Base-by-base conservation (phyloP, 2,113 vertebrate genomes). In the Scopus umbretta region DNA sequence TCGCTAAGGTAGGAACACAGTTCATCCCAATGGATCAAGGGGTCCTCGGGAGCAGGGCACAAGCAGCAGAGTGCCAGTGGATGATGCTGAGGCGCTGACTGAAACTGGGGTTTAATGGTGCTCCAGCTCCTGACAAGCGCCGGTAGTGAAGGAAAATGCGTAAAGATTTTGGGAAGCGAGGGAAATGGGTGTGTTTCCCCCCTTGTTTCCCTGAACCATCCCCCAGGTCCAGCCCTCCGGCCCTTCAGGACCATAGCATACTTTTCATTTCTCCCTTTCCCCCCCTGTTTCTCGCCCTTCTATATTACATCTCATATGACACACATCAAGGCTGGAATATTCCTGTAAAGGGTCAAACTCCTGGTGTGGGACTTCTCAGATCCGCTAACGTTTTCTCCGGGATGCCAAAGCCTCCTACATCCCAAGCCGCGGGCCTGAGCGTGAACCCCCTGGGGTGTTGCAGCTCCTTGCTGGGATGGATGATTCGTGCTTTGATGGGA, bases 351-450 rank as follows among this genome's bases (percentile, higher is more conserved):
- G n/a, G 13, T 73, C 82, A 76, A 10, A 63, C 49, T 43, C 30
- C 22, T 1, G 19, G 36, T 0, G 0, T 14, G 58, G 16, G 70
- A 43, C 56, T 75, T 81, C 30, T 63, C 23, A 40, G 42, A n/a
- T n/a, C 36, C 0, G 0, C 42, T 50, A 10, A 32, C 1, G 1
- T 80, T 80, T 87, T 73, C 34, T 73, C 61, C 1, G 7, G 50
- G 45, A 11, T 91, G 66, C 42, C 70, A 56, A 65, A 92, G 26
- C 55, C 49, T 90, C 43, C 63, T 34, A 18, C 14, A 9, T 15
- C 29, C 78, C 40, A 30, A 94, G 84, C 9, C 9, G 7, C 5
- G 11, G 18, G 79, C 21, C 65, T 93, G 70, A 88, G 36, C 6
- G 7, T 63, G 61, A n/a, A 7, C 8, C 21, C 40, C 7, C n/a